A percentile compares a stretch with the other conserved stretches of the same genome.
Evolutionary conservation across 1,140 invertebrate species (phyloP).

Genomic region (Xylocopa sonorina): DNA sequence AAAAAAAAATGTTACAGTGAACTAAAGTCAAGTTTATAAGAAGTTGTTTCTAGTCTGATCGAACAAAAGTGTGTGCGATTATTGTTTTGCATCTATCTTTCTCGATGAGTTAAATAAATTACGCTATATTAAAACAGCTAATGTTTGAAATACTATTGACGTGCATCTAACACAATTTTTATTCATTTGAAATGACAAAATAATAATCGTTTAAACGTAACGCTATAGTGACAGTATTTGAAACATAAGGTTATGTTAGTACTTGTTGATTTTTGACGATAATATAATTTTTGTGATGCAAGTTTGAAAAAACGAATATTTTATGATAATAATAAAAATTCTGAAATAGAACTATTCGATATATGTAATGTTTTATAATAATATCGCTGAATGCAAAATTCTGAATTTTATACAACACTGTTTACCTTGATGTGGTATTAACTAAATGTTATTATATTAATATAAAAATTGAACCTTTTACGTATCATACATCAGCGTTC

Average conservation of each 20-base stretch:
- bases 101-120: neutral
- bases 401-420: neutral
- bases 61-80: neutral
- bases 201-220: constrained; percentile 17
- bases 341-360: too few species aligned
- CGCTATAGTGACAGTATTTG: neutral
- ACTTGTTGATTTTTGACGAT: constrained; percentile 37
- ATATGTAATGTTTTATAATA: neutral
- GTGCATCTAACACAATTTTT: too few species aligned
- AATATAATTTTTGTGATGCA: neutral
- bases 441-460: constrained; percentile 1
- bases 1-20: neutral
- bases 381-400: neutral
- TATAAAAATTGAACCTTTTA: neutral
- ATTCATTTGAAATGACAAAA: neutral
- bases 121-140: constrained; percentile 23
- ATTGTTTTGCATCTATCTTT: neutral
- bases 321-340: neutral
- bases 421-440: neutral
- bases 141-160: neutral
- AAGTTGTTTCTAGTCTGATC: constrained; percentile 13
- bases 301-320: neutral
- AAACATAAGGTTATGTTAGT: constrained; percentile 41
- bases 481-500: neutral
- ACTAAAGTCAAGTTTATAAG: constrained; percentile 15